Percentiles rank a stretch among this genome's conserved stretches.
These are phyloP conservation scores for Mesocricetus auratus DNA, from an alignment of 2,113 vertebrate genomes.

Conservation along the genomic window DNA sequence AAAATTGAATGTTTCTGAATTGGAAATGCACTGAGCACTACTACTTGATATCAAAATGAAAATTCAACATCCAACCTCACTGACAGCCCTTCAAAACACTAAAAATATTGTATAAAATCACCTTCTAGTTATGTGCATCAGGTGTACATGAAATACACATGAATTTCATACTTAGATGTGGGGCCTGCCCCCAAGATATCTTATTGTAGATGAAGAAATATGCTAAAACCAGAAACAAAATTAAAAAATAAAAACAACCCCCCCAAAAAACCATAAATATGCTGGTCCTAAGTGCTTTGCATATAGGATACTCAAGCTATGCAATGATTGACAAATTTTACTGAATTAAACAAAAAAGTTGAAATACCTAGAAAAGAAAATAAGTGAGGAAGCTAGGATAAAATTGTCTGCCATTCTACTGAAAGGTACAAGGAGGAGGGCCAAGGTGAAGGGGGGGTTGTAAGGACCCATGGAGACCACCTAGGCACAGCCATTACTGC, in stretches of 20 bases:
- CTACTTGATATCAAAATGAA: neutral
- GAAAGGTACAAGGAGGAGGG: neutral
- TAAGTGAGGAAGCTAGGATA: neutral
- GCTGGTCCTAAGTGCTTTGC: neutral
- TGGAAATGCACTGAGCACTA: neutral
- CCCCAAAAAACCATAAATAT: neutral
- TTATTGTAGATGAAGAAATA: neutral
- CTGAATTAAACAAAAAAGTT: neutral
- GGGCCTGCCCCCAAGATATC: neutral
- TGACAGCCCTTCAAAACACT: neutral
- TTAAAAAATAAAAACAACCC: neutral
- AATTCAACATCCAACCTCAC: neutral
- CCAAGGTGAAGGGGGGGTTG: too few species aligned
- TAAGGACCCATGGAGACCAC: fast-evolving
- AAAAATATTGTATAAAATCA: neutral
- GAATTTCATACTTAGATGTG: neutral
- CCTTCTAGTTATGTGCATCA: neutral
- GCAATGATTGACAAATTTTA: neutral
- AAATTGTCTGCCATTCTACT: neutral
- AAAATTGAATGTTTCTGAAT: neutral
- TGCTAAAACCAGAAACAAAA: neutral
- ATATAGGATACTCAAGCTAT: neutral
- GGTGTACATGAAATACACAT: neutral
- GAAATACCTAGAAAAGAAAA: neutral
- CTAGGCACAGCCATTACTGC: neutral